A percentile compares a stretch with the other conserved stretches of the same genome.
These are phyloP conservation scores for Corydoras maculifer DNA, from an alignment of 2,113 vertebrate genomes.

Conservation along the genomic window DNA sequence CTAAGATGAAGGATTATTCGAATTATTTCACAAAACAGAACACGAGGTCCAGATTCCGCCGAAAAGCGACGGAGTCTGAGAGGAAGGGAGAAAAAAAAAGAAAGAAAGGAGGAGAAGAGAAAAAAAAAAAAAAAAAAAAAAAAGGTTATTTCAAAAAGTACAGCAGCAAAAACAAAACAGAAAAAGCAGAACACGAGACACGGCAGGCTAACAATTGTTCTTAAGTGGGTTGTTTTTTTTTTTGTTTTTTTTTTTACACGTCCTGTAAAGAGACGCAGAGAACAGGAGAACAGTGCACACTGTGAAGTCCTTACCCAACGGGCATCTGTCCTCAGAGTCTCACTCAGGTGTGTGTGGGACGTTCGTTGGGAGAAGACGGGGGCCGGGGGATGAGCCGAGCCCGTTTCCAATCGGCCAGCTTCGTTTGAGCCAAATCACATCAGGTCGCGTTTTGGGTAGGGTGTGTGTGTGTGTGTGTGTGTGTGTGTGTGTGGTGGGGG, in stretches of 20 bases:
- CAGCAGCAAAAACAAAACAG: conserved; percentile 30
- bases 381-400: conserved; percentile 21
- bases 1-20: conserved; percentile 36
- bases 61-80: conserved; percentile 45
- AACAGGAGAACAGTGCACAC: conserved; percentile 32
- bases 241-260: conserved; percentile 13
- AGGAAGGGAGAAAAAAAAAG: background rate
- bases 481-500: background rate
- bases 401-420: conserved; percentile 23
- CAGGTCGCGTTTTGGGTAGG: conserved; percentile 31
- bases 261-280: conserved; percentile 34
- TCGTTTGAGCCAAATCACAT: conserved; percentile 44
- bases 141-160: conserved; percentile 38
- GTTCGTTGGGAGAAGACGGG: conserved; percentile 29
- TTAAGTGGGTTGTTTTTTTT: background rate
- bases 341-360: conserved; percentile 33
- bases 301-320: conserved; percentile 44
- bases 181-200: conserved; percentile 38
- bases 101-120: too few species aligned
- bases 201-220: conserved; percentile 17
- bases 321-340: conserved; percentile 45
- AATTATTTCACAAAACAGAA: conserved; percentile 31
- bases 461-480: too few species aligned
- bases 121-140: background rate
- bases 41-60: conserved; percentile 20